Percentiles rank a stretch among this genome's conserved stretches.
Conservation (phyloP, 1,140 invertebrate genomes). For the Penaeus vannamei region DNA sequence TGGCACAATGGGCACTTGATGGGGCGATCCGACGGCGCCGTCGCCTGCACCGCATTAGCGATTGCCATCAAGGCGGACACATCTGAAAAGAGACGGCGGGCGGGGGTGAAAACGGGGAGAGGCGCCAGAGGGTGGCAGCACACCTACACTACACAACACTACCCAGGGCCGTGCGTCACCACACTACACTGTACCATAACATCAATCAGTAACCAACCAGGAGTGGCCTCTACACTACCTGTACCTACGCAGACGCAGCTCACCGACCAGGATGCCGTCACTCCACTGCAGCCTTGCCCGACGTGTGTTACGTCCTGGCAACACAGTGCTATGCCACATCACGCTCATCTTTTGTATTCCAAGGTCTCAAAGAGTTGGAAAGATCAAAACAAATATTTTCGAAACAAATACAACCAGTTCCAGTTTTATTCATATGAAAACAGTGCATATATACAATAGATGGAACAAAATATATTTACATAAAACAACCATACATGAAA, state of each 20-base stretch:
- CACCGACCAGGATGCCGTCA: background rate
- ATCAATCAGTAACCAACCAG: conserved; percentile 14
- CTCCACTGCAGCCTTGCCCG: background rate
- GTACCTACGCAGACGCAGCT: no score
- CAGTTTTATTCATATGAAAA: conserved; percentile 59
- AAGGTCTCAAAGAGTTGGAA: no score
- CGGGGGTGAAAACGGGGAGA: conserved; percentile 56
- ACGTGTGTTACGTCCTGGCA: no score
- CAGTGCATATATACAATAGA: conserved; percentile 51
- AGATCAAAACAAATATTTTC: no score
- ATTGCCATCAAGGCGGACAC: conserved; percentile 67
- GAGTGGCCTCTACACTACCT: conserved; percentile 22
- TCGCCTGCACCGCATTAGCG: conserved; percentile 65
- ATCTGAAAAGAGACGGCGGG: conserved; percentile 68
- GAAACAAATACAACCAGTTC: conserved; percentile 9
- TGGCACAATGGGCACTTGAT: conserved; percentile 78
- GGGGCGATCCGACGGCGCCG: conserved; percentile 76
- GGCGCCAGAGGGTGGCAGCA: conserved; percentile 29
- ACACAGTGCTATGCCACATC: background rate
- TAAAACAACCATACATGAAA: conserved; percentile 52
- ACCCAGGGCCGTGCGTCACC: conserved; percentile 32
- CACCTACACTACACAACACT: conserved; percentile 57
- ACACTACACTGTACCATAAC: conserved; percentile 40
- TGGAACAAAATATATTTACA: conserved; percentile 61
- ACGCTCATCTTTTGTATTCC: no score